Evolutionary conservation across 1,140 invertebrate genomes (phyloP).

Genomic region (Trichomalopsis sarcophagae): DNA sequence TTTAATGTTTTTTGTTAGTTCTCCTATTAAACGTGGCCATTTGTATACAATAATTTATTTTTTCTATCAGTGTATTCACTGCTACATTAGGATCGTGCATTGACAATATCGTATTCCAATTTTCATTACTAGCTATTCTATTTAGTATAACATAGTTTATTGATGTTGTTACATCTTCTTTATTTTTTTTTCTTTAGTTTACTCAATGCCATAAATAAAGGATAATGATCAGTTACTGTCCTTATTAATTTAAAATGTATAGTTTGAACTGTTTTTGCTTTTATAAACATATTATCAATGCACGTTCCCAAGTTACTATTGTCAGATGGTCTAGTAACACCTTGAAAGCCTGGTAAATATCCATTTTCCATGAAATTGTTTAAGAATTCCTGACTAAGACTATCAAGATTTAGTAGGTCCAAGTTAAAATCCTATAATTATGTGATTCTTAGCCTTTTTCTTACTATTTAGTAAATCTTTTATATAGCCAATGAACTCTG

Average conservation of each 20-base stretch:
- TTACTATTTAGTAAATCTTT: no score
- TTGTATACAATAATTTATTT: background rate
- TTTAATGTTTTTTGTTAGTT: background rate
- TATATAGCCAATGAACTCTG: no score
- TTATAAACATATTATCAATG: background rate
- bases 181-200: background rate
- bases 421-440: no score
- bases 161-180: background rate
- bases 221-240: background rate
- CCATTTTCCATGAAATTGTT: slow-evolving; percentile 15
- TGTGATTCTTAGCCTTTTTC: no score
- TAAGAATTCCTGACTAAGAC: slow-evolving; percentile 12
- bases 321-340: background rate
- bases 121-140: background rate
- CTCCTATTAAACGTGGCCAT: background rate
- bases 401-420: background rate
- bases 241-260: background rate
- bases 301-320: background rate
- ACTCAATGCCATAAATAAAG: background rate
- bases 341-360: background rate
- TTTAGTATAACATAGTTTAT: background rate
- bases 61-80: background rate
- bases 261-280: background rate
- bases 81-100: background rate
- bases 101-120: background rate